Percentiles rank a stretch among this genome's conserved stretches.
phyloP scores from a whole-genome alignment of 2,113 vertebrate species.

The Saccopteryx leptura region DNA sequence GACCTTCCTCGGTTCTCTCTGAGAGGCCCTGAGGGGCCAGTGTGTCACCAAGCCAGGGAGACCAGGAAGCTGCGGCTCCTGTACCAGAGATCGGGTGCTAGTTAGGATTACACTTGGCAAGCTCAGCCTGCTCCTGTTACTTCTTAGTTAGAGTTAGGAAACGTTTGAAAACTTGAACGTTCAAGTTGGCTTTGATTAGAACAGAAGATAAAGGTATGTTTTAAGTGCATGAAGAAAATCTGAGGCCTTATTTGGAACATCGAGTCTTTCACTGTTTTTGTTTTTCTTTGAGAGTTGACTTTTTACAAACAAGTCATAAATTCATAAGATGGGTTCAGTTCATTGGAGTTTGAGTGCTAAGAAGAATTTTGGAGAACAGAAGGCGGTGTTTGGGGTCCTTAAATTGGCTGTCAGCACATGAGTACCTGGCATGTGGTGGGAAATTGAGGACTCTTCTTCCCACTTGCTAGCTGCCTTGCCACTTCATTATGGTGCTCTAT shows the following conservation, averaged over 20 bases:
- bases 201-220: conserved; percentile 73
- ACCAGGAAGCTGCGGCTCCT: conserved; percentile 7
- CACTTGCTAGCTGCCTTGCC: conserved; percentile 75
- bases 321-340: conserved; percentile 42
- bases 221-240: conserved; percentile 70
- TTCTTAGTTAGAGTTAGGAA: conserved; percentile 65
- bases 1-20: conserved; percentile 82
- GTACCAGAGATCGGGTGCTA: conserved; percentile 81
- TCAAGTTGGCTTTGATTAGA: conserved; percentile 75
- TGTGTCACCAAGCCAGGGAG: conserved; percentile 80
- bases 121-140: conserved; percentile 63
- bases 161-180: conserved; percentile 57
- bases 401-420: conserved; percentile 59
- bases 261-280: conserved; percentile 69
- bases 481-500: conserved; percentile 76
- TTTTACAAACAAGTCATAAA: conserved; percentile 59
- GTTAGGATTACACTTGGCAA: conserved; percentile 59
- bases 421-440: conserved; percentile 61
- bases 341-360: conserved; percentile 44
- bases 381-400: conserved; percentile 51
- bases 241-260: conserved; percentile 79
- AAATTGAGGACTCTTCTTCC: conserved; percentile 59
- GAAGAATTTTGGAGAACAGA: conserved; percentile 60
- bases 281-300: conserved; percentile 72
- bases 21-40: conserved; percentile 78